Conservation (phyloP, 2,113 vertebrate species). For the Rana temporaria region DNA sequence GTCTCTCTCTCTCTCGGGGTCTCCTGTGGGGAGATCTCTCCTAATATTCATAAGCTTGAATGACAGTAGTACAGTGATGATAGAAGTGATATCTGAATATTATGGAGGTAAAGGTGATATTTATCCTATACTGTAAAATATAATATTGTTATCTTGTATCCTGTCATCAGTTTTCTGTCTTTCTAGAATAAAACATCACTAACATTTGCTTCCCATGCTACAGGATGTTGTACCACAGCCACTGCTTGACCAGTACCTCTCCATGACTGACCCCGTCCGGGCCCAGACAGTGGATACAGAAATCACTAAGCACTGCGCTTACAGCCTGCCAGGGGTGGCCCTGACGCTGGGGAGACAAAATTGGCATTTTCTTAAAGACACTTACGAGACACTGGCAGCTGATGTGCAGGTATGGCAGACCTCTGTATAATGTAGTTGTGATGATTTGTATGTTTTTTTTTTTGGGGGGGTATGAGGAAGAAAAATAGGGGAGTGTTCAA, state of each 20-base stretch:
- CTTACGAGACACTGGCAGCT: conserved; percentile 69
- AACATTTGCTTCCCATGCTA: not conserved
- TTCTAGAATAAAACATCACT: no score
- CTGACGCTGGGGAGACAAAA: conserved; percentile 75
- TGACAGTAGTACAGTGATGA: no score
- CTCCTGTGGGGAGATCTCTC: no score
- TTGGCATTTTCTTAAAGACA: conserved; percentile 78
- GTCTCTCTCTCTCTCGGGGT: no score
- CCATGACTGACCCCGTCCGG: conserved; percentile 74
- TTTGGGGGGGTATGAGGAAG: not conserved
- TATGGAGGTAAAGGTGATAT: no score
- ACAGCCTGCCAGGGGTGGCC: conserved; percentile 75
- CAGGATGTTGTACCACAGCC: conserved; percentile 78
- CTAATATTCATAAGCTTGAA: no score
- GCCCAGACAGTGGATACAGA: conserved; percentile 75
- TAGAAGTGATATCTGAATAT: no score
- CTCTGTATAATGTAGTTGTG: not conserved
- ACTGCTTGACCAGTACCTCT: conserved; percentile 74
- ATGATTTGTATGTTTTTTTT: not conserved
- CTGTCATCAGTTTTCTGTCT: no score
- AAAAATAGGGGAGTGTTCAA: no score
- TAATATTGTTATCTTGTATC: not conserved
- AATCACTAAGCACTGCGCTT: conserved; percentile 75
- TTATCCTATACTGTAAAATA: no score
- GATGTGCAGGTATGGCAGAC: conserved; percentile 70